A percentile compares a stretch with the other conserved stretches of the same genome.
phyloP scores from a whole-genome alignment of 2,113 vertebrate genomes.

The Dermatemys mawii region DNA sequence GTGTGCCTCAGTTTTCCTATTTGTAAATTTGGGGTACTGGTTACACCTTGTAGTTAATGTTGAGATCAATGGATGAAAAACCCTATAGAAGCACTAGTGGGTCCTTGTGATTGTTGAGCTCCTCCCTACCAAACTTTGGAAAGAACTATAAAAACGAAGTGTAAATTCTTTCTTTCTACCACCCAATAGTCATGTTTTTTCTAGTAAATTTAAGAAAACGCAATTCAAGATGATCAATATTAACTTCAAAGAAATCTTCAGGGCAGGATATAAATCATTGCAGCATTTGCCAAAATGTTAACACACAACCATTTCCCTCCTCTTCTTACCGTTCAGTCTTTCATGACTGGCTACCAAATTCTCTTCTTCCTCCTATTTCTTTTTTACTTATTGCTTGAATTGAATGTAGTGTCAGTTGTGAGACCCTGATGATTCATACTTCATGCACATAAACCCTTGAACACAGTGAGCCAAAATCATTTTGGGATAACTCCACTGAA shows the following conservation, averaged over 20 bases:
- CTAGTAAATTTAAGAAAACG: not conserved
- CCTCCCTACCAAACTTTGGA: not conserved
- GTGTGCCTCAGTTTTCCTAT: not conserved
- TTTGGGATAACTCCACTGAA: not conserved
- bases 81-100: not conserved
- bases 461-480: not conserved
- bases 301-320: not conserved
- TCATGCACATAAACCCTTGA: not conserved
- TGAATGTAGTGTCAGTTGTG: not conserved
- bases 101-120: not conserved
- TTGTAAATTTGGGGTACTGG: not conserved
- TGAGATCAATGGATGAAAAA: not conserved
- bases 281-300: not conserved
- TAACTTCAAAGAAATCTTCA: not conserved
- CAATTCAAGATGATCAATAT: not conserved
- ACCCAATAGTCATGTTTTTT: not conserved
- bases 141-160: too few relatives aligned
- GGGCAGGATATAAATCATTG: not conserved
- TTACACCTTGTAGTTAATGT: not conserved
- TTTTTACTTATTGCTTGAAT: not conserved
- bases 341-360: not conserved
- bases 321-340: not conserved
- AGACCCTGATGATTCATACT: not conserved
- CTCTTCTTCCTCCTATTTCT: not conserved
- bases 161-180: not conserved